These are phyloP conservation scores for Cryptus armator DNA, from an alignment of 2,888 invertebrate species.

Conservation along the genomic window DNA sequence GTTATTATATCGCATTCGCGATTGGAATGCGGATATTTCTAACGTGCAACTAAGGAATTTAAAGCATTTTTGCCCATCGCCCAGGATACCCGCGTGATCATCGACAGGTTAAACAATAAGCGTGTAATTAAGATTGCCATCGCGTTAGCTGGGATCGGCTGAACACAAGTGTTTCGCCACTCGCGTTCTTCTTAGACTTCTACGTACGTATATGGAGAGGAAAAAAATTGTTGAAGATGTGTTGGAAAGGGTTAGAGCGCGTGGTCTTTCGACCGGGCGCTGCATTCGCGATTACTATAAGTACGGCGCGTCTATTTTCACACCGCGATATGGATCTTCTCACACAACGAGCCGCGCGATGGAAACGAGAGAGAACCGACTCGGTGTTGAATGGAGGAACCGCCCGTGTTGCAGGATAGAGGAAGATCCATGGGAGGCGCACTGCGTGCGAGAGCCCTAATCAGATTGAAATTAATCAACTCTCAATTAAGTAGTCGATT, in stretches of 20 bases:
- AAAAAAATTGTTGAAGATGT: not conserved
- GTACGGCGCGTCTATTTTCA: constrained; percentile 63
- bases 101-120: constrained; percentile 68
- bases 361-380: constrained; percentile 17
- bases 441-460: constrained; percentile 53
- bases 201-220: not conserved
- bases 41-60: constrained; percentile 47
- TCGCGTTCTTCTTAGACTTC: not conserved
- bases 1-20: not conserved
- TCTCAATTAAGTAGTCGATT: constrained; percentile 74
- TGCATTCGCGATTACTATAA: constrained; percentile 1
- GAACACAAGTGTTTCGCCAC: no score
- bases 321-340: constrained; percentile 69
- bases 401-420: constrained; percentile 5
- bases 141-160: constrained; percentile 22
- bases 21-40: constrained; percentile 61
- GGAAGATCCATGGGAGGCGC: constrained; percentile 59
- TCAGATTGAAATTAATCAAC: constrained; percentile 74
- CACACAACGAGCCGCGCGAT: constrained; percentile 43
- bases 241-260: not conserved
- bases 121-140: constrained; percentile 65
- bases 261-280: constrained; percentile 5
- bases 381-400: constrained; percentile 3
- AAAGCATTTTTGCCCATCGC: constrained; percentile 30
- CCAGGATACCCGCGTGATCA: constrained; percentile 38